Conservation (phyloP, 2,888 invertebrate species). For the Hirtodrosophila alboralis region DNA sequence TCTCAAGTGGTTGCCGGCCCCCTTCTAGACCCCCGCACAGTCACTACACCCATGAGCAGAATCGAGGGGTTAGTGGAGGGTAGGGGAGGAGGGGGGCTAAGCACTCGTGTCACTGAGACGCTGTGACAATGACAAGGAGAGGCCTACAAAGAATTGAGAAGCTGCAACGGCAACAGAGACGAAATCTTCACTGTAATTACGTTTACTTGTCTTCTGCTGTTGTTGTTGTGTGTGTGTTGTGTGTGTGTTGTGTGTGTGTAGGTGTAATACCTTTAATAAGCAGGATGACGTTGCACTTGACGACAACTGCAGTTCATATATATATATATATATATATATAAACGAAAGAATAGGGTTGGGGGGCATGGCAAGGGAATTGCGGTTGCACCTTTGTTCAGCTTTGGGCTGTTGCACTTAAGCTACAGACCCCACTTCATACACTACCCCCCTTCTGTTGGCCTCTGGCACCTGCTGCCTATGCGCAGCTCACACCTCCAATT, state of each 20-base stretch:
- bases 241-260: conserved; percentile 39
- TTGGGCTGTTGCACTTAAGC: conserved; percentile 34
- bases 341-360: conserved; percentile 1
- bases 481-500: background rate
- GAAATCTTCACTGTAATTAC: conserved; percentile 64
- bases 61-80: no score
- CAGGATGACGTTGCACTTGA: conserved; percentile 76
- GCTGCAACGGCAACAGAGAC: conserved; percentile 24
- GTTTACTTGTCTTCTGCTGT: conserved; percentile 68
- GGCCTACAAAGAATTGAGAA: conserved; percentile 61
- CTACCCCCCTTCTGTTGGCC: conserved; percentile 7
- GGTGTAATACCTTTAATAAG: conserved; percentile 77
- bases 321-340: no score
- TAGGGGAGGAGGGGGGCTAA: no score
- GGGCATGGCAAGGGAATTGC: background rate
- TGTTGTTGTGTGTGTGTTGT: conserved; percentile 32
- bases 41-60: no score
- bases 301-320: conserved; percentile 31
- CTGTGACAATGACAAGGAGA: conserved; percentile 75
- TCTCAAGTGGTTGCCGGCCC: conserved; percentile 42
- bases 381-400: conserved; percentile 31
- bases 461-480: conserved; percentile 23
- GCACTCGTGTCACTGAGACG: conserved; percentile 48
- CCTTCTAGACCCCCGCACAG: background rate
- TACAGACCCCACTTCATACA: no score